Evolutionary conservation across 1,140 invertebrate species (phyloP), one percentile per base, ranked within the genome.

Genomic region (Cydia splendana): DNA sequence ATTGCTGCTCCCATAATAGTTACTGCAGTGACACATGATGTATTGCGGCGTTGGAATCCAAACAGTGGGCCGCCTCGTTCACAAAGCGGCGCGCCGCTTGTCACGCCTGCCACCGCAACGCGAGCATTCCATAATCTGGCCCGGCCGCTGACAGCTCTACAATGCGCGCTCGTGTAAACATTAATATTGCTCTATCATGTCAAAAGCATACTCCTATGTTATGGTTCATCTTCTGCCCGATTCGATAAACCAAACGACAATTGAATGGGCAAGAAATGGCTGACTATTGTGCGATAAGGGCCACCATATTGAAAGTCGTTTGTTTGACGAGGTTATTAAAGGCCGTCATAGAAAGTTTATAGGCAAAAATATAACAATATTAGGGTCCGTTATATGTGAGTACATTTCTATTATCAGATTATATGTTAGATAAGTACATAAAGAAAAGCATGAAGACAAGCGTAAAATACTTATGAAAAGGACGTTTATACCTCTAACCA

Each of bases 101-200:
- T 71, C 67, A 42, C 67, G 67, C 67, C 67, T 71, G 67, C 67
- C 67, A 71, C n/a, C 30, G 24, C 67, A 34, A 24, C 15, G 30
- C 67, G 38, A 71, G 67, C 67, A 71, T 38, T 71, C 67, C 34
- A 38, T 71, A 71, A 71, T 71, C 67, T 45, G 34, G 67, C 67
- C 34, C 67, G 34, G 67, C 30, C 67, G 9, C 30, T 38, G 67
- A 71, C 67, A 71, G 67, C 34, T 42, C 67, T 5, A 71, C 30
- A 45, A 71, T 71, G 34, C 67, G 15, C 67, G 67, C 28, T 71
- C 67, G n/a, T 71, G 67, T 71, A 71, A 71, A 71, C 67, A 71
- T 71, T 71, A 71, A 71, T 71, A 71, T 71, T 71, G 67, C 67
- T 20, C 18, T 18, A 18, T 34, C n/a, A 71, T 18, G 67, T 71